Evolutionary conservation across 2,888 invertebrate genomes (phyloP).

Genomic region (Phortica okadai): DNA sequence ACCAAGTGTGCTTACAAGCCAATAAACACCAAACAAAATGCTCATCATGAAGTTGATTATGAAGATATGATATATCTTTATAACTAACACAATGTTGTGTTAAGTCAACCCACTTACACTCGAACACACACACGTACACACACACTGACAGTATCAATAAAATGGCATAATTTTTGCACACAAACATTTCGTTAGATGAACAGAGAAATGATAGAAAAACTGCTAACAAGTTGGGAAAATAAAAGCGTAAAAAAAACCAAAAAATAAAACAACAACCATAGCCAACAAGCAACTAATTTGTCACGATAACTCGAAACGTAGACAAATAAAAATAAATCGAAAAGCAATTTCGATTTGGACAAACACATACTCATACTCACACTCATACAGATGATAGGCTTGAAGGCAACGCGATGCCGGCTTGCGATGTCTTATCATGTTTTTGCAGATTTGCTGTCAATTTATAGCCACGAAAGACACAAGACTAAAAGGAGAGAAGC

Average conservation of each 20-base stretch:
- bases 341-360: slow-evolving; percentile 61
- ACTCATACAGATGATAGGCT: neutral
- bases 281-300: slow-evolving; percentile 60
- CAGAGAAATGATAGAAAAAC: slow-evolving; percentile 20
- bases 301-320: slow-evolving; percentile 61
- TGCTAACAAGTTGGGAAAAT: slow-evolving; percentile 37
- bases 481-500: neutral
- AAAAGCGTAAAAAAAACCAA: slow-evolving; percentile 47
- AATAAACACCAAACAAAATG: too few species aligned
- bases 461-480: slow-evolving; percentile 50
- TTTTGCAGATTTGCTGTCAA: slow-evolving; percentile 70
- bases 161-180: slow-evolving; percentile 46
- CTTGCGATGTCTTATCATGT: slow-evolving; percentile 64
- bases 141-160: slow-evolving; percentile 35
- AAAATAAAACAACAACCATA: slow-evolving; percentile 13
- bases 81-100: too few species aligned
- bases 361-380: neutral
- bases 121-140: neutral
- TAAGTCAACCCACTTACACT: too few species aligned
- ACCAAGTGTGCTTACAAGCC: too few species aligned
- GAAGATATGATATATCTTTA: too few species aligned
- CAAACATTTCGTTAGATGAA: slow-evolving; percentile 30
- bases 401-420: slow-evolving; percentile 56
- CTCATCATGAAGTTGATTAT: too few species aligned
- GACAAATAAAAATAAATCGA: slow-evolving; percentile 62